Evolutionary conservation across 35 echinoderm and acorn worm genomes (phyloP).

Genomic region (Apostichopus parvimensis): DNA sequence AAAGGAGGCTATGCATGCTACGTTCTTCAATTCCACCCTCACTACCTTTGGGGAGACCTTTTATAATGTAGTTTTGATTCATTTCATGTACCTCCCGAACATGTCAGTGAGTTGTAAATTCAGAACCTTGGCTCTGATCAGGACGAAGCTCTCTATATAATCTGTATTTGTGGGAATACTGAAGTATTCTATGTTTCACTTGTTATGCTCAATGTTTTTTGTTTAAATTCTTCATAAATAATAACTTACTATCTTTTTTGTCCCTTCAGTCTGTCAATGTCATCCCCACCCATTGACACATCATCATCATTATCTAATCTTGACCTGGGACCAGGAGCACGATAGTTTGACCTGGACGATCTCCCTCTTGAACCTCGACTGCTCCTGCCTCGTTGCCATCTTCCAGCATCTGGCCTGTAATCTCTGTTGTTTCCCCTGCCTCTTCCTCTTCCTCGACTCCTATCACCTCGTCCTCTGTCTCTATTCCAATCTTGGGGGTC

Average conservation of each 20-base stretch:
- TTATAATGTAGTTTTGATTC: too few species aligned
- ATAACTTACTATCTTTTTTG: slow-evolving; percentile 23
- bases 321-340: slow-evolving; percentile 45
- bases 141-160: too few species aligned
- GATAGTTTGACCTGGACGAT: slow-evolving; percentile 1
- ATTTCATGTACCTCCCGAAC: too few species aligned
- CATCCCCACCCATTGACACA: slow-evolving; percentile 30
- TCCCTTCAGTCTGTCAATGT: background rate
- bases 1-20: too few species aligned
- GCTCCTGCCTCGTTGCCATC: slow-evolving; percentile 44
- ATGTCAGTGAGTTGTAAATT: too few species aligned
- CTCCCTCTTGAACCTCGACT: slow-evolving; percentile 15
- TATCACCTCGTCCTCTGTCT: background rate
- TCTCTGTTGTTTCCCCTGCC: slow-evolving; percentile 29
- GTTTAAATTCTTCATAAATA: too few species aligned
- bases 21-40: too few species aligned
- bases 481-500: background rate
- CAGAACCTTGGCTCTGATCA: too few species aligned
- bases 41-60: too few species aligned
- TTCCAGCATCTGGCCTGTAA: slow-evolving; percentile 15
- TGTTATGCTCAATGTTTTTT: too few species aligned
- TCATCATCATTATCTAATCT: slow-evolving; percentile 56
- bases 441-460: slow-evolving; percentile 2
- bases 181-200: too few species aligned
- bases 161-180: too few species aligned